A percentile compares a stretch with the other conserved stretches of the same genome.
phyloP scores from a whole-genome alignment of 2,888 invertebrate genomes.

The Apotomis turbidana region DNA sequence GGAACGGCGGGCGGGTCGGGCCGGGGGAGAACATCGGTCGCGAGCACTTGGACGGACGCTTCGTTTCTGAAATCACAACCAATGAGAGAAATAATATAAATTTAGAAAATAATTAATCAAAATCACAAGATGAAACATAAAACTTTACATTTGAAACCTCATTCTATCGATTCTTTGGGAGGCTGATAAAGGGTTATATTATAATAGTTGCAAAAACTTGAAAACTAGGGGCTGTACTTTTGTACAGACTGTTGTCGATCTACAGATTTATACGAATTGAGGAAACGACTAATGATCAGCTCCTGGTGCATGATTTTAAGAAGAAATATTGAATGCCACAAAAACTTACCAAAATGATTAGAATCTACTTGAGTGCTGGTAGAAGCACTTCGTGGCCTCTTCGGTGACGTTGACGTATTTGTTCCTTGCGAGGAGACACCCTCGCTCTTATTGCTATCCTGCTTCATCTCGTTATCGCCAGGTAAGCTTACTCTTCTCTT shows the following conservation, averaged over 20 bases:
- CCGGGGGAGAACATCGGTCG: slow-evolving; percentile 97
- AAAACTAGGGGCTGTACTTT: no score
- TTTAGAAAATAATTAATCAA: no score
- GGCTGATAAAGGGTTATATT: no score
- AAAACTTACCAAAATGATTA: slow-evolving; percentile 90
- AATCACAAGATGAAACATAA: no score
- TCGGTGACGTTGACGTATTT: slow-evolving; percentile 83
- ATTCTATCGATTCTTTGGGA: no score
- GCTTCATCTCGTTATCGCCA: slow-evolving; percentile 76
- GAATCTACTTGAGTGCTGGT: slow-evolving; percentile 93
- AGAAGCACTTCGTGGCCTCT: slow-evolving; percentile 90
- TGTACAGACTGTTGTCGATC: no score
- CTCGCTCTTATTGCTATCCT: slow-evolving; percentile 70
- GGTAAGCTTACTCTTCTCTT: slow-evolving; percentile 86
- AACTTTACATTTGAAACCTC: no score
- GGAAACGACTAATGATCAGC: neutral
- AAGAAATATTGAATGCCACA: neutral
- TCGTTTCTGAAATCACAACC: slow-evolving; percentile 71
- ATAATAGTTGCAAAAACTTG: no score
- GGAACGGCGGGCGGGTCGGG: slow-evolving; percentile 96
- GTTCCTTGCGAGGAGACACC: slow-evolving; percentile 71
- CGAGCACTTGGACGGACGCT: slow-evolving; percentile 86
- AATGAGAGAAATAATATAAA: neutral
- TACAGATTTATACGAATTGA: no score
- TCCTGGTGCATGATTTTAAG: neutral